Evolutionary conservation across 2,888 invertebrate genomes (phyloP), one percentile per base, ranked within the genome.

Genomic region (Stratiomys singularior): DNA sequence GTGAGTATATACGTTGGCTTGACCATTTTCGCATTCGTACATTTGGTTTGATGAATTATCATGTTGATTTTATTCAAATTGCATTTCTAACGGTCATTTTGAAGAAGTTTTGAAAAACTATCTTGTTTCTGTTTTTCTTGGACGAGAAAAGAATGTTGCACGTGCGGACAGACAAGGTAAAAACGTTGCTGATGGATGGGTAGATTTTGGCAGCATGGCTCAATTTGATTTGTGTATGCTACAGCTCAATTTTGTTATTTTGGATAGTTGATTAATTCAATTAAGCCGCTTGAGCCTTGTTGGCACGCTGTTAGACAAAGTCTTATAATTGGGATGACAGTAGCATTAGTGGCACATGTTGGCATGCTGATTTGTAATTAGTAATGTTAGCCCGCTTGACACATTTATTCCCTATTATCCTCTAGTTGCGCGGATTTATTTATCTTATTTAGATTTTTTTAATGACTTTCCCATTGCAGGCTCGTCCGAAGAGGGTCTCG

Each of bases 401-500:
- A n/a, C n/a, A n/a, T n/a, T n/a, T n/a, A n/a, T n/a, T n/a, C n/a
- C n/a, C n/a, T n/a, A n/a, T n/a, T n/a, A n/a, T n/a, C n/a, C n/a
- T n/a, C n/a, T n/a, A n/a, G n/a, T n/a, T n/a, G n/a, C n/a, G n/a
- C n/a, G n/a, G n/a, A n/a, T n/a, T n/a, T n/a, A n/a, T 5, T 37
- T 37, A 37, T 5, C 37, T 37, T 37, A n/a, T n/a, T n/a, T n/a
- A n/a, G n/a, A n/a, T 37, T 37, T 37, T 37, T 37, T 37, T 37
- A 37, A 37, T 37, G 3, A 37, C 3, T 37, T 37, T 37, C 5
- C 9, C 9, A 7, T 66, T 66, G 18, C 83, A 92, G 93, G 90
- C 84, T 93, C 93, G 63, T 91, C 92, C n/a, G 93, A 93, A 84
- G 93, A 93, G 86, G 90, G 92, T 77, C 89, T 91, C 77, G 91